Evolutionary conservation across 2,797 vertebrate species (phyloP), one percentile per base, ranked within the genome.

Genomic region (Hozukius guyotensis): DNA sequence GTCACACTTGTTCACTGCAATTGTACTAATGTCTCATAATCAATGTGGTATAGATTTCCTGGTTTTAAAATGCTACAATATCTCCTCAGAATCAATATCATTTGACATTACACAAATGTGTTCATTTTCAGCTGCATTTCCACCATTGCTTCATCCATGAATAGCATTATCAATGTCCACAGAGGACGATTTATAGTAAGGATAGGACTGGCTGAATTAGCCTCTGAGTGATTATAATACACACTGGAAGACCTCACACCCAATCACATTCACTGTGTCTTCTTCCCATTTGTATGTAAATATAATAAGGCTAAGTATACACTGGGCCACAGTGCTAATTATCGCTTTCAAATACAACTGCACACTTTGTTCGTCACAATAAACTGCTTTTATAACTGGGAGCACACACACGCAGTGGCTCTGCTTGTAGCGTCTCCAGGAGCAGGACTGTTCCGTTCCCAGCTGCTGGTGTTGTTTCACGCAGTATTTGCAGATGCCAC

Each of bases 401-500:
- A 63, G 42, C 70, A 61, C 34, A 61, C 22, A 52, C 18, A 7
- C 6, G 20, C 31, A 9, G 12, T 27, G 13, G 34, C 32, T 75
- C 77, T 66, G 25, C 27, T 49, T 53, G 27, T 42, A 72, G 70
- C 25, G 12, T 36, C 38, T 78, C 53, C 27, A 70, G 27, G 18
- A 86, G 55, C 57, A 81, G 36, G 20, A 66, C 69, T 55, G 49
- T 68, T 77, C 62, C 46, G 27, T 24, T 60, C 36, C 34, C 61
- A 36, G 59, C 61, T 80, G 78, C 75, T 66, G 18, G 42, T 75
- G 76, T 75, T 75, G 71, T 88, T 81, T 72, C 53, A 71, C 66
- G 72, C 84, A 72, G 36, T 57, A 76, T 78, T 82, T 86, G 63
- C 77, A 89, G 83, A 89, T 88, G 86, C 56, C 83, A 87, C 61